Percentiles rank a stretch among this genome's conserved stretches.
phyloP scores from a whole-genome alignment of 2,113 vertebrate species.

The Anarhynchus alexandrinus region DNA sequence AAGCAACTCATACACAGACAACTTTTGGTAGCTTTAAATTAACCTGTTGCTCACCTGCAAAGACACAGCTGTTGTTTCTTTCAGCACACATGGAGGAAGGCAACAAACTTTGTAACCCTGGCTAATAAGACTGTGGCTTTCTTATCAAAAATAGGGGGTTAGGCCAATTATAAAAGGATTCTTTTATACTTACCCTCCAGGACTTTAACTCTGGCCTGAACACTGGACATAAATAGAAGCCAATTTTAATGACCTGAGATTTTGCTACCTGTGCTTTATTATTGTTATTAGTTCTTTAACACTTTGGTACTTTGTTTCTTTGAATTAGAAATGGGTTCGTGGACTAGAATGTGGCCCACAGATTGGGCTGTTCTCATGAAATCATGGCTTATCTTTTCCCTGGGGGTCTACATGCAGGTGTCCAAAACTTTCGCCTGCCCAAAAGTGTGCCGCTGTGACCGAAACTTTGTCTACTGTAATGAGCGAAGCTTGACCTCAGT shows the following conservation, averaged over 20 bases:
- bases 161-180: slow-evolving; percentile 71
- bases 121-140: slow-evolving; percentile 73
- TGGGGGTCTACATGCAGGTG: slow-evolving; percentile 89
- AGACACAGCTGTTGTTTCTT: slow-evolving; percentile 31
- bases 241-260: slow-evolving; percentile 43
- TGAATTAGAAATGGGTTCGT: slow-evolving; percentile 87
- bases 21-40: slow-evolving; percentile 53
- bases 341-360: slow-evolving; percentile 83
- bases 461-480: slow-evolving; percentile 95
- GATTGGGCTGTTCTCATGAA: slow-evolving; percentile 85
- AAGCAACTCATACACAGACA: background rate
- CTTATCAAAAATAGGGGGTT: slow-evolving; percentile 65
- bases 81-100: slow-evolving; percentile 75
- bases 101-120: slow-evolving; percentile 72
- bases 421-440: slow-evolving; percentile 84
- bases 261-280: slow-evolving; percentile 51
- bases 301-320: slow-evolving; percentile 63
- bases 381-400: slow-evolving; percentile 86
- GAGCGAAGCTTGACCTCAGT: slow-evolving; percentile 98
- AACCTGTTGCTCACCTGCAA: slow-evolving; percentile 66
- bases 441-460: slow-evolving; percentile 92
- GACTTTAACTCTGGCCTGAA: slow-evolving; percentile 26
- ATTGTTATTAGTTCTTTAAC: slow-evolving; percentile 28
- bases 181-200: slow-evolving; percentile 52
- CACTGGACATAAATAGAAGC: slow-evolving; percentile 67